Evolutionary conservation across 64 coral and sea anemone genomes (phyloP).

Genomic region (Acropora tenuis): DNA sequence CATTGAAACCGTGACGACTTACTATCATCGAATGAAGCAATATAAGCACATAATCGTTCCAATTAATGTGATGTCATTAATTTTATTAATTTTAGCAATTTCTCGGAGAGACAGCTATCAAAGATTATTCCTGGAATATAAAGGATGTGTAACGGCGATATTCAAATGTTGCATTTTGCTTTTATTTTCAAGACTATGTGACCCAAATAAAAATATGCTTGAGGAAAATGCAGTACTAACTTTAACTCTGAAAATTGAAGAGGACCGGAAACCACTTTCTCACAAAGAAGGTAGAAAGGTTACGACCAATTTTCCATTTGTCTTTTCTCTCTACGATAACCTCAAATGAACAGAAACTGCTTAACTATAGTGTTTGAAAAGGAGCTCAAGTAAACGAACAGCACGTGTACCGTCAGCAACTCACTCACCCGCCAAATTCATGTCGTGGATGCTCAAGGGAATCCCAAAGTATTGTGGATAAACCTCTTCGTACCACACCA

Average conservation of each 20-base stretch:
- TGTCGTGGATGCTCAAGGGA: constrained; percentile 55
- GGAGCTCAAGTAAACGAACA: background rate
- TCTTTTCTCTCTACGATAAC: too few relatives aligned
- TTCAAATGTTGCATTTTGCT: background rate
- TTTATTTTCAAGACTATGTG: too few relatives aligned
- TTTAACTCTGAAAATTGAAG: background rate
- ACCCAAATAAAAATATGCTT: too few relatives aligned
- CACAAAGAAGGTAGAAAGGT: too few relatives aligned
- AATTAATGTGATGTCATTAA: too few relatives aligned
- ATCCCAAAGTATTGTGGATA: constrained; percentile 82
- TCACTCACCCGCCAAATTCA: constrained; percentile 15
- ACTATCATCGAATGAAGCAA: background rate
- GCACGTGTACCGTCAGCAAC: background rate
- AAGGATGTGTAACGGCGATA: background rate
- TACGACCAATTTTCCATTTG: too few relatives aligned
- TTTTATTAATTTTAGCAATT: too few relatives aligned
- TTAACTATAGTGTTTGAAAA: background rate
- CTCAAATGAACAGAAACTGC: too few relatives aligned
- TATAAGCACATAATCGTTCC: too few relatives aligned
- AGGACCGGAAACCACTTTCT: too few relatives aligned
- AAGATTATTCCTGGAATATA: background rate
- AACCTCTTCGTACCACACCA: constrained; percentile 83
- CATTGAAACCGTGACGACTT: background rate
- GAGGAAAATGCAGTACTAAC: background rate
- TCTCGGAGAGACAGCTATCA: too few relatives aligned